These are phyloP conservation scores for Drosophila austrosaltans DNA, from an alignment of 2,888 invertebrate species.

Conservation along the genomic window DNA sequence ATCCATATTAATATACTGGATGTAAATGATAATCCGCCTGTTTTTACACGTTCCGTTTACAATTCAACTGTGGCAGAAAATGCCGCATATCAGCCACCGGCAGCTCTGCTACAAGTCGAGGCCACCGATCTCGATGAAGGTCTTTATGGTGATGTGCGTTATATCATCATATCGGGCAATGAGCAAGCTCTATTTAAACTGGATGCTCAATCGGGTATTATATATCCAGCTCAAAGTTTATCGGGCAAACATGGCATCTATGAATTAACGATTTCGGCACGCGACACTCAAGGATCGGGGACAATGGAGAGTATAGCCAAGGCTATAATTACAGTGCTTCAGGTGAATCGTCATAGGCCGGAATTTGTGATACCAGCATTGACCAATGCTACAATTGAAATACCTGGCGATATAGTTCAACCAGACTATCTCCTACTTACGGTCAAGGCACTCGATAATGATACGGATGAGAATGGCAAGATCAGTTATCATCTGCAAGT, in stretches of 20 bases:
- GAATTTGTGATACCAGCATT: conserved; percentile 90
- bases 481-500: conserved; percentile 93
- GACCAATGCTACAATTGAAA: conserved; percentile 90
- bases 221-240: conserved; percentile 91
- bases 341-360: conserved; percentile 93
- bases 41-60: conserved; percentile 91
- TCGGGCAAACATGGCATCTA: conserved; percentile 86
- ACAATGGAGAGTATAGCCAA: conserved; percentile 87
- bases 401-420: conserved; percentile 92
- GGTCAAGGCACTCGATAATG: conserved; percentile 92
- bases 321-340: conserved; percentile 90
- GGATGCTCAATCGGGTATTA: conserved; percentile 90
- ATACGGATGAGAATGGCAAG: conserved; percentile 92
- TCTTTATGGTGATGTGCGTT: conserved; percentile 90
- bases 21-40: conserved; percentile 94
- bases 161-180: conserved; percentile 88
- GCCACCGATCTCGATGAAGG: conserved; percentile 93
- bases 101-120: conserved; percentile 91
- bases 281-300: conserved; percentile 89
- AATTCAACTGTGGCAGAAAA: conserved; percentile 93
- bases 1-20: conserved; percentile 91
- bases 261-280: conserved; percentile 88
- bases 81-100: conserved; percentile 90
- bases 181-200: conserved; percentile 89
- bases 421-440: conserved; percentile 91